These are phyloP conservation scores for Bubalus kerabau DNA, from an alignment of 2,113 vertebrate genomes.

Conservation along the genomic window DNA sequence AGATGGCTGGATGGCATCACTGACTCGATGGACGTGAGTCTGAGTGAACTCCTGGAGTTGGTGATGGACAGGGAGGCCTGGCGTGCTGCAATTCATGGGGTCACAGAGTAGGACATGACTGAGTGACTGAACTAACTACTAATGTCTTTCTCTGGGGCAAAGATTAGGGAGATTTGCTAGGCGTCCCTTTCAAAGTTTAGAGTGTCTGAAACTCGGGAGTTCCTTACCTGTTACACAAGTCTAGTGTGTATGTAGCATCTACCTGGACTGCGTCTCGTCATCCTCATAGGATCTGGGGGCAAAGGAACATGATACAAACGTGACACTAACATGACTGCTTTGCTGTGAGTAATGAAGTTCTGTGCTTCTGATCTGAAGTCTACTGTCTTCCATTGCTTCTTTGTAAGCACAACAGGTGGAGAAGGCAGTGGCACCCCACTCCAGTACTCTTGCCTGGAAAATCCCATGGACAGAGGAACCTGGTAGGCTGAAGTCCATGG, in stretches of 20 bases:
- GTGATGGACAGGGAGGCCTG: too few species aligned
- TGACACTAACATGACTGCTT: neutral
- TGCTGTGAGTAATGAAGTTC: neutral
- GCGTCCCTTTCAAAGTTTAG: neutral
- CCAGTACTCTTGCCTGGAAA: too few species aligned
- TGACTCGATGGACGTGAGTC: too few species aligned
- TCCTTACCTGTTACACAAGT: neutral
- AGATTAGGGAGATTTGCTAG: neutral
- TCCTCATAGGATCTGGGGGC: neutral
- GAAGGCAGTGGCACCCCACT: too few species aligned
- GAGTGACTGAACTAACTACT: neutral
- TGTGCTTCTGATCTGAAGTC: neutral
- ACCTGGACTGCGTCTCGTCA: neutral
- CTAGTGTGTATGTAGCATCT: neutral
- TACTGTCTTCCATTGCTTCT: neutral
- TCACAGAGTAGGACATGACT: rapidly evolving
- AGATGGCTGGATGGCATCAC: too few species aligned
- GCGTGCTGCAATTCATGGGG: too few species aligned
- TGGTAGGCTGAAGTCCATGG: too few species aligned
- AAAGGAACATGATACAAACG: neutral
- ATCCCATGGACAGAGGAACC: too few species aligned
- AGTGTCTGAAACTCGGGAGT: neutral
- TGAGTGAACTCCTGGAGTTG: too few species aligned
- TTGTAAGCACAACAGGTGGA: neutral
- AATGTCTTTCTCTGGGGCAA: neutral